Conservation (phyloP, 2,888 invertebrate genomes). For the Sepioteuthis lessoniana region DNA sequence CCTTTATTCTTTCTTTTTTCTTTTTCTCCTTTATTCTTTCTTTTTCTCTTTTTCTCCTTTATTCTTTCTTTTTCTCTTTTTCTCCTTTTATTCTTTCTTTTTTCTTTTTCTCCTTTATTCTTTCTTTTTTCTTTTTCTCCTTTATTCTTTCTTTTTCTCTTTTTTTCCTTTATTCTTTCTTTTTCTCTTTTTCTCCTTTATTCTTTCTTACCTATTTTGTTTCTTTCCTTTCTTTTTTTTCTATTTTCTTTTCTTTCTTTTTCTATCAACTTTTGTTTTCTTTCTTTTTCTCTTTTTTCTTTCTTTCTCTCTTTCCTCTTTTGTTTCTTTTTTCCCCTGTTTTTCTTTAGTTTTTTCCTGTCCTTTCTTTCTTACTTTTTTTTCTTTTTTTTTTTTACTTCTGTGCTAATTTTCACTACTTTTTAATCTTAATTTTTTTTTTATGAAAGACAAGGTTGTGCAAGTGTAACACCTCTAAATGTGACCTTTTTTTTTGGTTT, state of each 20-base stretch:
- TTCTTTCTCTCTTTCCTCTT: not conserved
- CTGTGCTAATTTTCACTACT: not conserved
- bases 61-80: too few species aligned
- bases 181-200: not conserved
- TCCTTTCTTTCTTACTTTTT: not conserved
- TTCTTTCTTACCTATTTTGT: not conserved
- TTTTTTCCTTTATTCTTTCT: not conserved
- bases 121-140: too few species aligned
- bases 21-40: not conserved
- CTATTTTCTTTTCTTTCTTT: not conserved
- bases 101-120: too few species aligned
- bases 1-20: not conserved
- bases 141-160: too few species aligned
- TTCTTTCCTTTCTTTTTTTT: not conserved
- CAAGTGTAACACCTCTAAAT: too few species aligned
- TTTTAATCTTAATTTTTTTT: not conserved
- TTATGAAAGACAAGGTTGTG: not conserved
- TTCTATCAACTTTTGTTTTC: not conserved
- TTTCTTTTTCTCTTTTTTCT: not conserved
- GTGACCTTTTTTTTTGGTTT: not conserved
- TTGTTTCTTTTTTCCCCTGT: not conserved
- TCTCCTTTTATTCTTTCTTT: too few species aligned
- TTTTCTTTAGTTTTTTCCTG: not conserved
- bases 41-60: not conserved
- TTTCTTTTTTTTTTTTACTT: not conserved